These are phyloP conservation scores for Eupithecia exiguata DNA, from an alignment of 2,888 invertebrate species.

Conservation along the genomic window DNA sequence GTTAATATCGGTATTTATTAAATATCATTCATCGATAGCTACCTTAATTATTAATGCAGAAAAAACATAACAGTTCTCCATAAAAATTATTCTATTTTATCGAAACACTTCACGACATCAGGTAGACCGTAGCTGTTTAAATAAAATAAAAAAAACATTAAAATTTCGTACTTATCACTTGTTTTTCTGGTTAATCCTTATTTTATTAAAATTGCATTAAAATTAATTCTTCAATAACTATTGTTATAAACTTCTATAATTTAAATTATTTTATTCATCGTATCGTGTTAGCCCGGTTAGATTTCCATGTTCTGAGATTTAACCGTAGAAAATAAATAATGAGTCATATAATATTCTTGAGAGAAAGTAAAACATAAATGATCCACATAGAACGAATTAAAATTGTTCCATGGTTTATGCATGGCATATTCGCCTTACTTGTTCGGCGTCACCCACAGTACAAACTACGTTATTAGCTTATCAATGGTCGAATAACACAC, in stretches of 20 bases:
- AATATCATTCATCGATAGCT: neutral
- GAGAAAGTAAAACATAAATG: conserved; percentile 27
- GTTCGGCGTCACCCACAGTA: conserved; percentile 14
- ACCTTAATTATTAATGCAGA: neutral
- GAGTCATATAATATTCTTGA: neutral
- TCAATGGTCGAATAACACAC: conserved; percentile 25
- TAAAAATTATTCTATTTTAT: neutral
- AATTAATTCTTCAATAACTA: neutral
- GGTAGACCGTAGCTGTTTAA: no score
- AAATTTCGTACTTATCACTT: neutral
- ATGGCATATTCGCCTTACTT: conserved; percentile 25
- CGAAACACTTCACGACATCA: no score
- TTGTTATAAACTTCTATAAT: neutral
- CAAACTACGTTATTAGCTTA: conserved; percentile 22
- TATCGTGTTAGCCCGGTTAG: neutral
- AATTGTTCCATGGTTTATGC: conserved; percentile 17
- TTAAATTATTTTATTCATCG: neutral
- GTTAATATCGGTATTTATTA: neutral
- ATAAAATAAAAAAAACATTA: no score
- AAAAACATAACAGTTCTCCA: neutral
- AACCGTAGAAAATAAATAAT: neutral
- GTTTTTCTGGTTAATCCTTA: neutral
- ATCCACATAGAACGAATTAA: conserved; percentile 9
- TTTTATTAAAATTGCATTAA: neutral
- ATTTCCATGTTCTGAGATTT: neutral